These are phyloP conservation scores for Chrysocyon brachyurus DNA, from an alignment of 2,797 vertebrate species.

Conservation along the genomic window DNA sequence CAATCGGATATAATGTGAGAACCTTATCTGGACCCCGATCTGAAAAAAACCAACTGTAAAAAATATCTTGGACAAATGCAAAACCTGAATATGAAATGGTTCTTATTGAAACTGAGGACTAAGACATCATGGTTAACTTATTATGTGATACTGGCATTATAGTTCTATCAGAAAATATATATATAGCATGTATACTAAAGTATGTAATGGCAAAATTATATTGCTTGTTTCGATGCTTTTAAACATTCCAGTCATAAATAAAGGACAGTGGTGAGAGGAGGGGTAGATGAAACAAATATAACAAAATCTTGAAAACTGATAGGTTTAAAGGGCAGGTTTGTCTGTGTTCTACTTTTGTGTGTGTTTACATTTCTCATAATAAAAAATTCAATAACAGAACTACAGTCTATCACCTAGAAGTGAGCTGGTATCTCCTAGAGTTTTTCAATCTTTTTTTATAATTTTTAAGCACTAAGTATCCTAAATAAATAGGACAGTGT, in stretches of 20 bases:
- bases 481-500: neutral
- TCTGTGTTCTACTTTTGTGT: neutral
- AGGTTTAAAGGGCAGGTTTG: neutral
- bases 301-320: constrained; percentile 1
- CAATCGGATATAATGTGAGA: neutral
- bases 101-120: neutral
- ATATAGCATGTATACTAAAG: neutral
- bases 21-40: neutral
- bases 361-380: neutral
- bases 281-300: neutral
- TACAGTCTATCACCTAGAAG: neutral
- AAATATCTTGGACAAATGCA: neutral
- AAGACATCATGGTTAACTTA: neutral
- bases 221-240: neutral
- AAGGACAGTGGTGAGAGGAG: neutral
- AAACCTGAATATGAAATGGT: neutral
- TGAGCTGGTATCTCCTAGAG: neutral
- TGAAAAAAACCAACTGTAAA: neutral
- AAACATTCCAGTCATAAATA: neutral
- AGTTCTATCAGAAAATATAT: neutral
- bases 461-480: neutral
- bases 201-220: neutral
- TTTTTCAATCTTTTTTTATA: neutral
- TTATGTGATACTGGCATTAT: neutral
- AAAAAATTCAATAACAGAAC: neutral